Evolutionary conservation across 2,113 vertebrate genomes (phyloP), one percentile per base, ranked within the genome.

Genomic region (Corythoichthys intestinalis): DNA sequence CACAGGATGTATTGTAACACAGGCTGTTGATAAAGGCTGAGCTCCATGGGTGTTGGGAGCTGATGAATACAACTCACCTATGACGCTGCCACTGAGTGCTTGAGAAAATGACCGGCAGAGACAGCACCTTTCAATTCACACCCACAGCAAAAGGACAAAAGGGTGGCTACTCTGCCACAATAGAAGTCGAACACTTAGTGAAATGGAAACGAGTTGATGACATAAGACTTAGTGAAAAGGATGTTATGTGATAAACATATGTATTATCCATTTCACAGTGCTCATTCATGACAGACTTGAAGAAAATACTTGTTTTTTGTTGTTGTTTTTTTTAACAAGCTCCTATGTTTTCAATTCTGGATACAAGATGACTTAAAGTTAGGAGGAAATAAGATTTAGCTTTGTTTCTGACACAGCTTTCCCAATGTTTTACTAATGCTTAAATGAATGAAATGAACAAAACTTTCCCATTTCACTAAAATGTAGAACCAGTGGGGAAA

Each of bases 181-280:
- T 69, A 75, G 75, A 73, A 77, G 83, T 73, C 73, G 73, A 76
- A 79, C 79, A 75, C 79, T 12, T 53, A 64, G 76, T 71, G 79
- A 87, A 58, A 86, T 86, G 65, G 77, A 75, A 84, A 90, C 76
- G 82, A 80, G 83, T 54, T 17, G 39, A 68, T 34, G 59, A 79
- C 67, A 65, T 54, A 73, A 70, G 74, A 65, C 20, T 78, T 80
- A 80, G 71, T 15, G 20, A 66, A 81, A 71, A 54, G 11, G 9
- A 73, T 80, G 81, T 77, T 44, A 8, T 44, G 41, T 44, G 6
- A 44, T 44, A 44, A 44, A 44, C 82, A 73, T 83, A 85, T 89
- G 85, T 77, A 86, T 85, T 80, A 80, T 79, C 67, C 3, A 1
- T 83, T 81, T 83, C 66, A 68, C 65, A 76, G 54, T 35, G 70